Evolutionary conservation across 2,113 vertebrate species (phyloP), one percentile per base, ranked within the genome.

Genomic region (Eudyptes chrysolophus): DNA sequence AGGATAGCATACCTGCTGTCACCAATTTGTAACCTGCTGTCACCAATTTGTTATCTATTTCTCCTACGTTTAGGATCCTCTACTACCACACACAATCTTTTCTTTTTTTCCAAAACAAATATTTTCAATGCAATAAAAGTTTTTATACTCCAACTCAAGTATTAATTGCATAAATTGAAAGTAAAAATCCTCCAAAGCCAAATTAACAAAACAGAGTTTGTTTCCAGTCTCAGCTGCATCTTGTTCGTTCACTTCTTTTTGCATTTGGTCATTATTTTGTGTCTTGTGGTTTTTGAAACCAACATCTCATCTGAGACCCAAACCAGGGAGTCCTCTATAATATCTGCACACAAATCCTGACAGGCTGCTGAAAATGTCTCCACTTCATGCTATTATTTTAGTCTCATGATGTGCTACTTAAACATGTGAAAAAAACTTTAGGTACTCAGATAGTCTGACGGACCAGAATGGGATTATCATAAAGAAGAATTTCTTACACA

Each of bases 1-100:
- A 76, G 70, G 54, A 90, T 70, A 80, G 87, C 70, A 66, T 85
- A 95, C 87, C 91, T 95, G 87, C 92, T 97, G 94, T 87, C 91
- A 95, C 30, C 93, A 97, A 93, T 96, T 96, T 92, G 85, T 88
- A 92, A 90, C 96, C 89, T 83, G 82, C 95, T 96, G 95, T 92
- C 76, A 93, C 27, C 85, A 84, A 74, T 97, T 96, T 96, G 74
- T 87, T 89, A 87, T 87, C 78, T 88, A 55, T 95, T 93, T 94
- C 81, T 87, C 32, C 20, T 74, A 65, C 2, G 3, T 89, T 92
- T 92, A 74, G 51, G 42, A 93, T 70, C 32, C 55, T 90, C 38
- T 85, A 44, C 44, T 70, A 93, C 62, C 22, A 80, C 46, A 85
- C 4, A 15, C 60, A 77, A 52, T 76, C 20, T 72, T 64, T 87